Base-by-base conservation (phyloP, 1,140 invertebrate species). In the Zaprionus ghesquierei region DNA sequence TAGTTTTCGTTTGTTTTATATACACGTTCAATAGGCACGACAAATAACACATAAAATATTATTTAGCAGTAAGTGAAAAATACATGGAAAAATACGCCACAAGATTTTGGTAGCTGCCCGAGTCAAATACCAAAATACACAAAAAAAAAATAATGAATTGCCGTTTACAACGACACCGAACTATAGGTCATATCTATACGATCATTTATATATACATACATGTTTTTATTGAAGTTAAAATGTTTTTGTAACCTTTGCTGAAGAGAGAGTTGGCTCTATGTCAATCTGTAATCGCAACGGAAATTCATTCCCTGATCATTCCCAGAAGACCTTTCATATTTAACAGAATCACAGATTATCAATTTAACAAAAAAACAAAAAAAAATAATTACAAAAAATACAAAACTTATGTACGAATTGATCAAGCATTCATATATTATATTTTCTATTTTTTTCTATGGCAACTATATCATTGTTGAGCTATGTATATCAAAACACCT, bases 271-370 rank as follows among this genome's bases (percentile, higher is more conserved):
- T 58, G 6, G 13, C 25, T 58, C 23, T 31, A 29, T 41, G 5
- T 23, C 15, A 22, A 66, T 20, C 53, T 31, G 25, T 53, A 35
- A 61, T 54, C 27, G 15, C 33, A 54, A 44, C 15, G n/a, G 38
- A 27, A 46, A 55, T 53, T 31, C 9, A 27, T 18, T 27, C 35
- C 49, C 31, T 63, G 29, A 25, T 65, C 18, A 33, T 38, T 56
- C 53, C 23, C 20, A 59, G 33, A 41, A 22, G 22, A 35, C 22
- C 27, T 46, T 29, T 31, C 20, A 49, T 55, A 55, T 38, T 74
- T 75, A 81, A 79, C 77, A 85, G 68, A 86, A 86, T 86, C 81
- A 86, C 81, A 81, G 77, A 56, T 85, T 59, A 75, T 56, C 41
- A 79, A 81, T 71, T 63, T 69, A 41, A 77, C 41, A 75, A 69